Evolutionary conservation across 2,888 invertebrate species (phyloP).

Genomic region (Fragum sueziense): DNA sequence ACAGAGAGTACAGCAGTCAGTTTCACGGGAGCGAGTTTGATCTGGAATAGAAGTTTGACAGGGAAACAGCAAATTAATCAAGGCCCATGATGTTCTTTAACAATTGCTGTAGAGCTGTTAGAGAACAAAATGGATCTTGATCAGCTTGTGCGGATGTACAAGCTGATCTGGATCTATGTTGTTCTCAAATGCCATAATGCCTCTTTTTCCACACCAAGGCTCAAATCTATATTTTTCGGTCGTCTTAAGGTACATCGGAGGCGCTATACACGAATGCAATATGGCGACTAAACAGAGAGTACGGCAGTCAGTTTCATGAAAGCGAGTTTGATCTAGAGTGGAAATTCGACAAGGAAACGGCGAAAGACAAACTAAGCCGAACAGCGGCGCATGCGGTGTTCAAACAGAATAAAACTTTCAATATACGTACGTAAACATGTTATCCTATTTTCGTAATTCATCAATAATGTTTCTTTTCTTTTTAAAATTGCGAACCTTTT

Average conservation of each 20-base stretch:
- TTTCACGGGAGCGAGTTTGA: constrained; percentile 47
- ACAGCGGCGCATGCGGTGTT: constrained; percentile 30
- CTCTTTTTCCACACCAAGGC: no score
- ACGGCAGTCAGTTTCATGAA: constrained; percentile 39
- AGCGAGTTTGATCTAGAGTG: constrained; percentile 44
- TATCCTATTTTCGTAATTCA: no score
- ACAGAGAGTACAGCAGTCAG: constrained; percentile 42
- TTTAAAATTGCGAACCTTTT: no score
- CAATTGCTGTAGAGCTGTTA: no score
- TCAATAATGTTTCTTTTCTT: no score
- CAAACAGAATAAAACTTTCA: constrained; percentile 19
- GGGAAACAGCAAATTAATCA: not conserved
- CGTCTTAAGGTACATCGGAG: constrained; percentile 43
- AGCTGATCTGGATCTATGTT: no score
- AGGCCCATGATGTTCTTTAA: no score
- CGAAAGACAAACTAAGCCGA: constrained; percentile 28
- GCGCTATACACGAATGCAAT: constrained; percentile 50
- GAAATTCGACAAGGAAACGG: constrained; percentile 30
- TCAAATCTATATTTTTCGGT: no score
- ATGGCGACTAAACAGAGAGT: constrained; percentile 54
- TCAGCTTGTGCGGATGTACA: no score
- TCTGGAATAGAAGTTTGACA: constrained; percentile 41
- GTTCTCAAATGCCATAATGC: no score
- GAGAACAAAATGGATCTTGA: no score
- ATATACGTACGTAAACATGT: constrained; percentile 47